Evolutionary conservation across 2,888 invertebrate genomes (phyloP), one percentile per base, ranked within the genome.

Genomic region (Antitype chi): DNA sequence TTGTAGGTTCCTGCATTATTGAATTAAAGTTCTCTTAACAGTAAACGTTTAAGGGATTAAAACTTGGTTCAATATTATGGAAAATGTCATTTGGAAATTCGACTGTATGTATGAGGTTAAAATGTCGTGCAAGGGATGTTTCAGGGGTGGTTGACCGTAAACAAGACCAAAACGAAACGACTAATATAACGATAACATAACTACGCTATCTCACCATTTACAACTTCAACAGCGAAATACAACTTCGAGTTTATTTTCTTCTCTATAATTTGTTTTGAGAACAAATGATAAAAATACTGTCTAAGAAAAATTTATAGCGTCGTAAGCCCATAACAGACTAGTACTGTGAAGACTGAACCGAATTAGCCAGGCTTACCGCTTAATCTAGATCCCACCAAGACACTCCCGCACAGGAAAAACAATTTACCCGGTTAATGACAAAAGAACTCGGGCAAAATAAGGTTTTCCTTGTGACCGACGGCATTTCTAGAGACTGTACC

Each of bases 361-460:
- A 91, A 91, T 93, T 91, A 93, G 90, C 91, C 88, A 87, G 89
- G 92, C 90, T 94, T 92, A 90, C 92, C 89, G 87, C 91, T 92
- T 94, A 94, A 94, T 94, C 93, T 93, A 93, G 93, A 92, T 91
- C 89, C 88, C 80, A 91, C 89, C 89, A 90, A 93, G 91, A 91
- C 91, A 87, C 90, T 91, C 90, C 84, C 86, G 89, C 86, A 87
- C 89, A 90, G 91, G 93, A 93, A 94, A 94, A 94, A 94, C 93
- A 94, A 94, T 95, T 95, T 93, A 90, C 91, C 90, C 90, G 81
- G 89, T 90, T 93, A 94, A 94, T 93, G 92, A 94, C 93, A 92
- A 93, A 92, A 89, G 91, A 93, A 92, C 92, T 90, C 85, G 76
- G 85, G 85, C 90, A 89, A 92, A 93, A 92, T 90, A 91, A 85